Base-by-base conservation (phyloP, 1,140 invertebrate genomes). In the Pectinophora gossypiella region DNA sequence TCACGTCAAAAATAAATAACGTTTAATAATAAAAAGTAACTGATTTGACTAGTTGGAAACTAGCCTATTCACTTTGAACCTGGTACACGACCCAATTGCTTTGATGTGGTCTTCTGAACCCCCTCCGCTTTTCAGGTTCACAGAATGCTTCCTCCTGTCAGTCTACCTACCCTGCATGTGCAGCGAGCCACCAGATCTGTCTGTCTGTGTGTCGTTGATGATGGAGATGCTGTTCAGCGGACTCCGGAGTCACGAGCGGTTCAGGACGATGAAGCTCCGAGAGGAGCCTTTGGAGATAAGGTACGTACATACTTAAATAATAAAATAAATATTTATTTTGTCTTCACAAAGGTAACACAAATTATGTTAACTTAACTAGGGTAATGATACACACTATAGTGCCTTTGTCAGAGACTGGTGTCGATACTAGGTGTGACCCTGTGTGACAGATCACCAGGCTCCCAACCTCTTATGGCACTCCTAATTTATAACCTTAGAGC, bases 181-280 rank as follows among this genome's bases (percentile, higher is more conserved):
- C 7, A 7, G 16, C 36, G 16, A 40, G 16, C 1, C 36, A 18
- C 13, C 2, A 3, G 7, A 40, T 3, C 2, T 40, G 36, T 16
- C 42, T 13, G 32, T 7, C 9, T 57, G 54, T 27, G 47, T 50
- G 5, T 27, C 40, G 1, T 38, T 51, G 4, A 18, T 64, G 10
- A 27, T 72, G 13, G 48, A 64, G 2, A 16, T 72, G 19, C 48
- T 67, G 22, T 56, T 70, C 42, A 36, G 13, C n/a, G 48, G 18
- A 2, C 6, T 66, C 21, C 44, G 57, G 19, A 19, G 45, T 10
- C 23, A 54, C 9, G 59, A 62, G 0, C 12, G 16, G 3, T 62
- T 54, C 15, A 62, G 44, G 20, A 43, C 19, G 19, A 46, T 22
- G 0, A n/a, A n/a, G 18, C 23, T 64, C 6, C 51, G 57, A 9